These are phyloP conservation scores for Aurelia aurita DNA, from an alignment of 30 jellyfish, hydroid and myxozoan species.

Conservation along the genomic window DNA sequence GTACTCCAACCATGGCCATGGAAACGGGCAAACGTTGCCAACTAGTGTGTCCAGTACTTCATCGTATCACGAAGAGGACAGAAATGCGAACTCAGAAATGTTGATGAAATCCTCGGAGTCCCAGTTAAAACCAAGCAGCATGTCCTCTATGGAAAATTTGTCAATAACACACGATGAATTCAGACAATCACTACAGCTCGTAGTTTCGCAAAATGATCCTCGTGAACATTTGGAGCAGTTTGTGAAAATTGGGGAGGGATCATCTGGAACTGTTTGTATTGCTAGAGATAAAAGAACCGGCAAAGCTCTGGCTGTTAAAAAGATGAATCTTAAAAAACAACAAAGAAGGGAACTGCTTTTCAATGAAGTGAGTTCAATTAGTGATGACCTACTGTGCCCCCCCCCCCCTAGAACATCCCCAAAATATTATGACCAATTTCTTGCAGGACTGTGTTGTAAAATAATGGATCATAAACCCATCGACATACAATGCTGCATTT, in stretches of 20 bases:
- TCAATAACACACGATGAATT: slow-evolving; percentile 92
- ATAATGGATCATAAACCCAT: no score
- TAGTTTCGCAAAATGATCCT: slow-evolving; percentile 91
- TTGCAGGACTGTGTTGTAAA: no score
- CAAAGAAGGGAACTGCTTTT: slow-evolving; percentile 92
- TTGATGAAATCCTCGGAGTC: slow-evolving; percentile 17
- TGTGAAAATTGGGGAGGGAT: slow-evolving; percentile 98
- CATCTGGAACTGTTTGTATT: slow-evolving; percentile 96
- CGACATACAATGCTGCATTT: no score
- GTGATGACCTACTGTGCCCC: no score
- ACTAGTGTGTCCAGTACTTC: slow-evolving; percentile 1
- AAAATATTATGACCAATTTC: no score
- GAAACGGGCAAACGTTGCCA: slow-evolving; percentile 48
- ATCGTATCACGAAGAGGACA: slow-evolving; percentile 45
- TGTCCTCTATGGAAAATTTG: slow-evolving; percentile 84
- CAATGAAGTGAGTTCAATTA: slow-evolving; percentile 77
- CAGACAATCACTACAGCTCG: slow-evolving; percentile 88
- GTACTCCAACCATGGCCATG: slow-evolving; percentile 19
- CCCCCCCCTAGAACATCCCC: no score
- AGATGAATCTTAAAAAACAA: slow-evolving; percentile 93
- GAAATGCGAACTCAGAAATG: slow-evolving; percentile 46
- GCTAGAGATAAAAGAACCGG: slow-evolving; percentile 97
- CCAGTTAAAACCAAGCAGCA: slow-evolving; percentile 67
- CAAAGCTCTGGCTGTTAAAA: slow-evolving; percentile 91
- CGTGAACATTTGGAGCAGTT: slow-evolving; percentile 86